Percentiles rank a stretch among this genome's conserved stretches.
phyloP scores from a whole-genome alignment of 30 jellyfish, hydroid and myxozoan genomes.

The Aurelia sp. region DNA sequence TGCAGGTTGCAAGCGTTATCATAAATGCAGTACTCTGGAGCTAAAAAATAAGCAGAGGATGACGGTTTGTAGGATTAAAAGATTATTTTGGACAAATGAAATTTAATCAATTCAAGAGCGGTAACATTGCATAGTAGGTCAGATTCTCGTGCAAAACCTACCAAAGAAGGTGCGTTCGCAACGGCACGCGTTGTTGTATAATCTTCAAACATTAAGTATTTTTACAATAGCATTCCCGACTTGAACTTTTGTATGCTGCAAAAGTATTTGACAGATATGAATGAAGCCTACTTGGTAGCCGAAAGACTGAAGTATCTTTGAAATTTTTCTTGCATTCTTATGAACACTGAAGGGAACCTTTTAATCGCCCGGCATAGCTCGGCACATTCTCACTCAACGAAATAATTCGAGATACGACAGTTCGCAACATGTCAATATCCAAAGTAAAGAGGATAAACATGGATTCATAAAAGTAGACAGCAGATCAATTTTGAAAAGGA shows the following conservation, averaged over 20 bases:
- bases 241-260: background rate
- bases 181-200: background rate
- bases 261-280: too few relatives aligned
- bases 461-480: background rate
- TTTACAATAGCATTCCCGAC: background rate
- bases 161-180: background rate
- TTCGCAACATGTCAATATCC: background rate
- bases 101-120: too few relatives aligned
- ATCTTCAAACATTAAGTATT: background rate
- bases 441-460: background rate
- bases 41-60: background rate
- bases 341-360: too few relatives aligned
- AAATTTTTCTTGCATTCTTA: too few relatives aligned
- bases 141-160: background rate
- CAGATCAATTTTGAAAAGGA: background rate
- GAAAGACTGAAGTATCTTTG: too few relatives aligned
- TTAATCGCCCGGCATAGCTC: too few relatives aligned
- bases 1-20: conserved; percentile 33
- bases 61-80: background rate
- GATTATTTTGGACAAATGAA: background rate
- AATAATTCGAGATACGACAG: background rate
- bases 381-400: background rate
- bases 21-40: conserved; percentile 23
- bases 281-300: too few relatives aligned
- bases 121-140: background rate